Base-by-base conservation (phyloP, 2,888 invertebrate genomes). In the Oegoconia quadripuncta region DNA sequence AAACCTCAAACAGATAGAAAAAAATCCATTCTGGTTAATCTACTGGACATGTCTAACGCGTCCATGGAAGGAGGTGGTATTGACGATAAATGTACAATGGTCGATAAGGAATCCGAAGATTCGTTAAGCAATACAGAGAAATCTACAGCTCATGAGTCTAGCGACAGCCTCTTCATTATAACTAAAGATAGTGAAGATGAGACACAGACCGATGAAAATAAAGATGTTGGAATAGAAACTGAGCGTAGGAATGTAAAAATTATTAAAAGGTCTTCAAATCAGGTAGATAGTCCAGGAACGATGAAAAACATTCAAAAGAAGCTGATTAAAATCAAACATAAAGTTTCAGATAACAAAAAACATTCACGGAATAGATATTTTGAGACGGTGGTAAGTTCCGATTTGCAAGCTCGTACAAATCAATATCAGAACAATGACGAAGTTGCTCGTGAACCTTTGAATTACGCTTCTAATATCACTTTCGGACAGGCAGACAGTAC, bases 401-500 rank as follows among this genome's bases (percentile, higher is more conserved):
- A 61, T 29, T 11, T 44, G 7, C 41, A 42, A n/a, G n/a, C n/a
- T n/a, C n/a, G n/a, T n/a, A n/a, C n/a, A n/a, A n/a, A n/a, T n/a
- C n/a, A n/a, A n/a, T n/a, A n/a, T n/a, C n/a, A n/a, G n/a, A n/a
- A n/a, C n/a, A n/a, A n/a, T n/a, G n/a, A n/a, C n/a, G n/a, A n/a
- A n/a, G n/a, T n/a, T n/a, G n/a, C n/a, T n/a, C n/a, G n/a, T n/a
- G n/a, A n/a, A n/a, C n/a, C n/a, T n/a, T n/a, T n/a, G n/a, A n/a
- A n/a, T n/a, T n/a, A n/a, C n/a, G n/a, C n/a, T n/a, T n/a, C n/a
- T n/a, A n/a, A 23, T 6, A 63, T 58, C 42, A 62, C 46, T 17
- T 56, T 64, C 7, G 66, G 58, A 41, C 57, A 62, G 16, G 76
- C 72, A 0, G 66, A 82, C 16, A 65, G 74, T 33, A 84, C 83